Evolutionary conservation across 2,888 invertebrate genomes (phyloP).

Genomic region (Drosophila paracracens): DNA sequence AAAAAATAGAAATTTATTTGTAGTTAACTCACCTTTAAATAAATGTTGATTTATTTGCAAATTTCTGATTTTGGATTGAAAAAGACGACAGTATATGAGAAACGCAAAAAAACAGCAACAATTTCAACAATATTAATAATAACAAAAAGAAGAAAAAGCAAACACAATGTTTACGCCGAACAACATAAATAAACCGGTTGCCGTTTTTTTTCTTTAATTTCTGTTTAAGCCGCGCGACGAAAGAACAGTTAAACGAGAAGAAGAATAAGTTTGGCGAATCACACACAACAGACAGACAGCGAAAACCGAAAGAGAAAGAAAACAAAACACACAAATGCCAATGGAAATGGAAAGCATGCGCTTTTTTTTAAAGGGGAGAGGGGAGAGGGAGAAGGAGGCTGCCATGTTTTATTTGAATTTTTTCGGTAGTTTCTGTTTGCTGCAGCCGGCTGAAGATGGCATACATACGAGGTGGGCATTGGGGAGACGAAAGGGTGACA

Average conservation of each 20-base stretch:
- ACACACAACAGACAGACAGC: constrained; percentile 46
- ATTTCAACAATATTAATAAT: constrained; percentile 19
- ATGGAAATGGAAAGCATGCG: constrained; percentile 58
- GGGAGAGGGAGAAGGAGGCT: constrained; percentile 16
- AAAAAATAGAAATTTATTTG: neutral
- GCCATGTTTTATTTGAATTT: constrained; percentile 8
- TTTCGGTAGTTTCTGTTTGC: constrained; percentile 13
- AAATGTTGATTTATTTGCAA: constrained; percentile 29
- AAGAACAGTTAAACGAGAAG: constrained; percentile 26
- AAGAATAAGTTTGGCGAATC: constrained; percentile 34
- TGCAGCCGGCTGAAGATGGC: constrained; percentile 31
- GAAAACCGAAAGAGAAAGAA: constrained; percentile 36
- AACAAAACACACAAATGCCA: constrained; percentile 36
- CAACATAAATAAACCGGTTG: constrained; percentile 60
- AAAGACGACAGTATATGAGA: constrained; percentile 20
- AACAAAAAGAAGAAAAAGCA: constrained; percentile 28
- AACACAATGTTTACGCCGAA: constrained; percentile 35
- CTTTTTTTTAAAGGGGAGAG: constrained; percentile 3
- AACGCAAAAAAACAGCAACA: constrained; percentile 15
- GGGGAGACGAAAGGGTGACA: neutral
- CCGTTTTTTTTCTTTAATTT: constrained; percentile 63
- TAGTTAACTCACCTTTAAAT: constrained; percentile 41
- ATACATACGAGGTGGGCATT: neutral
- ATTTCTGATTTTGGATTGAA: constrained; percentile 21
- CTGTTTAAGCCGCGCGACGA: constrained; percentile 48